A percentile compares a stretch with the other conserved stretches of the same genome.
Conservation (phyloP, 2,888 invertebrate genomes). For the Ophion ellenae region DNA sequence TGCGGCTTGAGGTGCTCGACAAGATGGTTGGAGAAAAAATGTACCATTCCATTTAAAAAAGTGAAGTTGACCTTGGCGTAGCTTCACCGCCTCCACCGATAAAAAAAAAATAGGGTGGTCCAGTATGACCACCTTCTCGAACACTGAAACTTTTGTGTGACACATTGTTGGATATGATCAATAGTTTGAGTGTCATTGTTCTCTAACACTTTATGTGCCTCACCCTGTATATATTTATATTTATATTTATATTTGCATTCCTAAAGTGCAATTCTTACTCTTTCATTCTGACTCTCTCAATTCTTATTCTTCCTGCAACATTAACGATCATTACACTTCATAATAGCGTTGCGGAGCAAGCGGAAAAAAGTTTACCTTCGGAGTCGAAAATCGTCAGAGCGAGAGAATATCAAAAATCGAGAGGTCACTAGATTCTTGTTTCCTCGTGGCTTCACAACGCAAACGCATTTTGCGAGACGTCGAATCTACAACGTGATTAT, state of each 20-base stretch:
- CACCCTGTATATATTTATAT: no score
- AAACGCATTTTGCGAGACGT: constrained; percentile 2
- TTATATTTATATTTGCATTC: not conserved
- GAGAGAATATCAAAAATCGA: constrained; percentile 19
- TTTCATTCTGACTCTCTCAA: not conserved
- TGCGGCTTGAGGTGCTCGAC: no score
- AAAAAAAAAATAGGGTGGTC: no score
- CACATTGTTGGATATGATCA: no score
- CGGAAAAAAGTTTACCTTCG: not conserved
- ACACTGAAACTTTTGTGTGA: no score
- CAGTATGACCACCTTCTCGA: no score
- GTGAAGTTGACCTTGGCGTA: no score
- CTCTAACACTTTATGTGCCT: no score
- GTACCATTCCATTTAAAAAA: no score
- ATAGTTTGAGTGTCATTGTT: no score
- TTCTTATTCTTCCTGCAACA: not conserved
- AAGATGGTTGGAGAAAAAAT: no score
- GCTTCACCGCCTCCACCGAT: no score
- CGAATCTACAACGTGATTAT: constrained; percentile 29
- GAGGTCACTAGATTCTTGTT: constrained; percentile 52
- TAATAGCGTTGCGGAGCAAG: not conserved
- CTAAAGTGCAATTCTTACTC: not conserved
- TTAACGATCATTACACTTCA: not conserved
- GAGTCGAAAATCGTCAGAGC: constrained; percentile 10
- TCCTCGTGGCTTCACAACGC: constrained; percentile 61